phyloP scores from a whole-genome alignment of 2,797 vertebrate genomes.

The Notolepis coatsorum region DNA sequence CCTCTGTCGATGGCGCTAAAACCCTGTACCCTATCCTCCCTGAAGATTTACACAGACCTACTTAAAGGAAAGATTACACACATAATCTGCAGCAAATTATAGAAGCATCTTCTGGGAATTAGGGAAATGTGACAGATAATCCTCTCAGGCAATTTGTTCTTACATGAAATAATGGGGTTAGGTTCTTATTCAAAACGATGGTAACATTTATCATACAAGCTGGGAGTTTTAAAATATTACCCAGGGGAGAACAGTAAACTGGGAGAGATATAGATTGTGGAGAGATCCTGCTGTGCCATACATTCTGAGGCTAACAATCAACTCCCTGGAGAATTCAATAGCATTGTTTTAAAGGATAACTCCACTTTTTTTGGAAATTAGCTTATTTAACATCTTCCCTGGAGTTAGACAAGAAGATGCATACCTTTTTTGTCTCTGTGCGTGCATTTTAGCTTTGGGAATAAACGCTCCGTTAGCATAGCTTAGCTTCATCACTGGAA shows the following conservation, averaged over 20 bases:
- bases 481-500: too few species aligned
- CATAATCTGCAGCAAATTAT: conserved; percentile 56
- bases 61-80: conserved; percentile 59
- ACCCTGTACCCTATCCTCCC: conserved; percentile 11
- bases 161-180: conserved; percentile 35
- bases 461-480: too few species aligned
- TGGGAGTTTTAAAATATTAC: conserved; percentile 1
- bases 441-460: too few species aligned
- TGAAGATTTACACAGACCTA: conserved; percentile 39
- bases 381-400: too few species aligned
- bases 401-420: too few species aligned
- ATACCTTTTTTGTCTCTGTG: too few species aligned
- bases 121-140: conserved; percentile 65
- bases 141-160: conserved; percentile 52
- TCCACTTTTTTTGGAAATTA: too few species aligned
- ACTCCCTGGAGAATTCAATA: not conserved
- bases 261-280: not conserved
- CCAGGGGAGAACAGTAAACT: conserved; percentile 11
- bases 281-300: not conserved
- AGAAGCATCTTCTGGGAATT: conserved; percentile 55
- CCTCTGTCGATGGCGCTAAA: conserved; percentile 16
- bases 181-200: conserved; percentile 13
- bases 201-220: conserved; percentile 23
- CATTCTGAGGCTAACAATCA: not conserved
- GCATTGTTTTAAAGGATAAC: not conserved